A percentile compares a stretch with the other conserved stretches of the same genome.
Conservation (phyloP, 2,888 invertebrate species). For the Spatulosminthurus flaviceps region DNA sequence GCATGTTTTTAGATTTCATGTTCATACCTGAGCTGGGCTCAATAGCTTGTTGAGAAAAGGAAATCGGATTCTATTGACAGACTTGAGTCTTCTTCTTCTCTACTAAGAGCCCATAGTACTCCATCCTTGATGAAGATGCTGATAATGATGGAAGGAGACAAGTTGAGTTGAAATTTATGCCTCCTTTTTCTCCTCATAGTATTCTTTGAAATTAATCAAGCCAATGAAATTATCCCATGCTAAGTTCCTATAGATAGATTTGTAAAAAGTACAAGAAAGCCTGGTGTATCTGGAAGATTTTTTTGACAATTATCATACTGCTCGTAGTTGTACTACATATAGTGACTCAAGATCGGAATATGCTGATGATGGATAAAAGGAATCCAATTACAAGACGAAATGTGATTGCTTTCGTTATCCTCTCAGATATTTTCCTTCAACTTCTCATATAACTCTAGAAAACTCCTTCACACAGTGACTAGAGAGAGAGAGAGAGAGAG, state of each 20-base stretch:
- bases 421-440: neutral
- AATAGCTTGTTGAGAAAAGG: too few species aligned
- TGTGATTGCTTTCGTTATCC: constrained; percentile 2
- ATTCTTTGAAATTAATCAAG: neutral
- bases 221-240: neutral
- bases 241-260: neutral
- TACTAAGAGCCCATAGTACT: too few species aligned
- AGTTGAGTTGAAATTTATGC: neutral
- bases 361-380: constrained; percentile 2
- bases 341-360: neutral
- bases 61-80: too few species aligned
- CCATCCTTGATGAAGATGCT: neutral
- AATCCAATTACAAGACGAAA: constrained; percentile 14
- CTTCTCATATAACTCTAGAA: neutral
- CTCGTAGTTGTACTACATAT: too few species aligned
- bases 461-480: too few species aligned
- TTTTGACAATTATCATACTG: constrained; percentile 11
- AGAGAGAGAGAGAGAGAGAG: too few species aligned
- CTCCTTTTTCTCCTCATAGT: neutral
- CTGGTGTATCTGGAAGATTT: neutral
- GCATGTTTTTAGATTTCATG: too few species aligned
- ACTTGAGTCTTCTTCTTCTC: too few species aligned
- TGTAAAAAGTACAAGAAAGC: neutral
- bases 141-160: constrained; percentile 8
- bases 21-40: too few species aligned